phyloP scores from a whole-genome alignment of 2,888 invertebrate genomes.

The Drosophila pseudotakahashii region DNA sequence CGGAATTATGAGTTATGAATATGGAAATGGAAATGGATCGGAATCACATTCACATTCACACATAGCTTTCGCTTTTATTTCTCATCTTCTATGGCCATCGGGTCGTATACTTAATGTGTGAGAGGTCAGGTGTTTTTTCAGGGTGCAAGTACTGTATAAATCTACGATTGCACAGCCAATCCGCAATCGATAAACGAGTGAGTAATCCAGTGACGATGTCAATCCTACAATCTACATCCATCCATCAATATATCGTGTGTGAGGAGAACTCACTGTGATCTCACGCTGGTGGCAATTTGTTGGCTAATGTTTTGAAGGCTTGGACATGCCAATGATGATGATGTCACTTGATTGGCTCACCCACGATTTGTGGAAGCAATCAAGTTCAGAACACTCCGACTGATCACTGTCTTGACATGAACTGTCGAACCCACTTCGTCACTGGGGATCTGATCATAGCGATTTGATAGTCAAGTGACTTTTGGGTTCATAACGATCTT shows the following conservation, averaged over 20 bases:
- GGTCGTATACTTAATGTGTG: constrained; percentile 16
- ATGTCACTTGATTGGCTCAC: constrained; percentile 36
- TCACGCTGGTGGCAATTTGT: constrained; percentile 25
- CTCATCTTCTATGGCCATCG: constrained; percentile 9
- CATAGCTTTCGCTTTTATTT: constrained; percentile 15
- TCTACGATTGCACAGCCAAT: neutral
- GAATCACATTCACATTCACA: constrained; percentile 4
- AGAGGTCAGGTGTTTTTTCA: neutral
- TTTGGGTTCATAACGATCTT: too few relatives aligned
- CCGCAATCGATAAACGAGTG: constrained; percentile 21
- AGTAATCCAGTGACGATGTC: constrained; percentile 24
- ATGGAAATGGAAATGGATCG: constrained; percentile 21
- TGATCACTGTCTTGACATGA: constrained; percentile 28
- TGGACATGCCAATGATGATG: constrained; percentile 21
- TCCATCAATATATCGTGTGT: constrained; percentile 14
- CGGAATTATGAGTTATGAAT: neutral
- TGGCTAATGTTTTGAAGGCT: constrained; percentile 11
- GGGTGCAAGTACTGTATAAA: too few relatives aligned
- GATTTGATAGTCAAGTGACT: constrained; percentile 5
- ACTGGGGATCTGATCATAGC: neutral
- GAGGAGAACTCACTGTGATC: constrained; percentile 12
- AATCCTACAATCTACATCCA: constrained; percentile 14
- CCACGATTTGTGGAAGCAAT: constrained; percentile 11
- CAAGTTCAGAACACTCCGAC: constrained; percentile 13
- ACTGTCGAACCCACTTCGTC: constrained; percentile 13